Base-by-base conservation (phyloP, 2,113 vertebrate species). In the Eclectus roratus region DNA sequence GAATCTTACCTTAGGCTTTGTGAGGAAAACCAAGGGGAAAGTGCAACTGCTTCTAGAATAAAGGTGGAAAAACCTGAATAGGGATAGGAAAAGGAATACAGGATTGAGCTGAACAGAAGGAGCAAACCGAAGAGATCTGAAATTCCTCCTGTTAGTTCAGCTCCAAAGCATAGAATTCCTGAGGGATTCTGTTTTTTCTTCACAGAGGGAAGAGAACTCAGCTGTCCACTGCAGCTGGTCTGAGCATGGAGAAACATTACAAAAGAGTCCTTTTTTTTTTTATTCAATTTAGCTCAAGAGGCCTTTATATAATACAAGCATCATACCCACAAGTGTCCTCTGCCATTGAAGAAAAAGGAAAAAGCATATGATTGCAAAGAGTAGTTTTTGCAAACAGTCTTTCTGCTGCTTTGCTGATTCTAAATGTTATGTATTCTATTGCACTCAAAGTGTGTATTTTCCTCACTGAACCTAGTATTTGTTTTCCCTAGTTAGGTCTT, bases 401-500 rank as follows among this genome's bases (percentile, higher is more conserved):
- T 91, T 85, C 77, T 94, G 83, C 85, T 94, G 76, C 89, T 97
- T 97, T 96, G 74, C 85, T 97, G 64, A 85, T 84, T 56, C 61
- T 88, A 64, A 80, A 49, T 19, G 17, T 49, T 69, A 55, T 25
- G 10, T 70, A 44, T 49, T 64, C 25, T 33, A 15, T 47, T 47
- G 47, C 44, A 64, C 95, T 96, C 61, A 37, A 68, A 88, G 77
- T 86, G 58, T n/a, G 5, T 39, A 31, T 39, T 89, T 89, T 43
- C 68, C 80, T 79, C 29, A 3, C 37, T 85, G 41, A 58, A 53
- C 44, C 13, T 73, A 61, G 17, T 21, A 46, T 17, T 69, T 53
- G 11, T 84, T 95, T 94, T 80, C 85, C 69, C n/a, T 83, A 47
- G 9, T 66, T 44, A 93, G 52, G 21, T 19, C 87, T 88, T 50